Evolutionary conservation across 2,797 vertebrate species (phyloP).

Genomic region (Tenualosa ilisha): DNA sequence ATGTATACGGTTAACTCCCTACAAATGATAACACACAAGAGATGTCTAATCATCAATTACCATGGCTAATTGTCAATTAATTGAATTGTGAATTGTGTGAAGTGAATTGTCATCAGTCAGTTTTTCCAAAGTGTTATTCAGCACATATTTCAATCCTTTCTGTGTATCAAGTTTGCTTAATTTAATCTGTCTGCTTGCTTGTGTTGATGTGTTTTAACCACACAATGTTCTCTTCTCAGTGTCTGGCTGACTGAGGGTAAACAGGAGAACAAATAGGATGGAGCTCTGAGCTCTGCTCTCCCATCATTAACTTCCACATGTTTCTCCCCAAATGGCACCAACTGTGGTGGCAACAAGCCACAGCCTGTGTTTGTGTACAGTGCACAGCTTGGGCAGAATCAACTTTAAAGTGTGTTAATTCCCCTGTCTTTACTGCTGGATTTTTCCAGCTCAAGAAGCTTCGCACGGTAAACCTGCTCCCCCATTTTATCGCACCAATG

Average conservation of each 20-base stretch:
- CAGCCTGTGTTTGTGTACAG: constrained; percentile 10
- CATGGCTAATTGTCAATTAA: not conserved
- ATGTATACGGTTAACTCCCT: too few relatives aligned
- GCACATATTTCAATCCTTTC: not conserved
- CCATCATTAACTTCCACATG: constrained; percentile 21
- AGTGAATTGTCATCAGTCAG: not conserved
- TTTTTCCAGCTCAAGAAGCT: constrained; percentile 14
- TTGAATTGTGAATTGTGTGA: not conserved
- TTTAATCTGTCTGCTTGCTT: not conserved
- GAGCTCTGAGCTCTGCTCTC: not conserved
- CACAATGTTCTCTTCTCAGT: not conserved
- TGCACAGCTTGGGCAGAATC: not conserved
- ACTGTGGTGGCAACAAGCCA: not conserved
- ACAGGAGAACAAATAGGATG: not conserved
- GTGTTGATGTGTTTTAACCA: not conserved
- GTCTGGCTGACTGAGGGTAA: not conserved
- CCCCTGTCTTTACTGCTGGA: not conserved
- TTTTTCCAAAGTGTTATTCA: not conserved
- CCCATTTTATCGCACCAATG: not conserved
- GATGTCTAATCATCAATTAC: not conserved
- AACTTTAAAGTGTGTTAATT: constrained; percentile 1
- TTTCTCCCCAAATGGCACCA: not conserved
- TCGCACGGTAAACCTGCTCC: not conserved
- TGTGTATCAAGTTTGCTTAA: not conserved
- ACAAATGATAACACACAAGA: too few relatives aligned